Percentiles rank a stretch among this genome's conserved stretches.
Conservation (phyloP, 2,888 invertebrate genomes). For the Atrina japonica region DNA sequence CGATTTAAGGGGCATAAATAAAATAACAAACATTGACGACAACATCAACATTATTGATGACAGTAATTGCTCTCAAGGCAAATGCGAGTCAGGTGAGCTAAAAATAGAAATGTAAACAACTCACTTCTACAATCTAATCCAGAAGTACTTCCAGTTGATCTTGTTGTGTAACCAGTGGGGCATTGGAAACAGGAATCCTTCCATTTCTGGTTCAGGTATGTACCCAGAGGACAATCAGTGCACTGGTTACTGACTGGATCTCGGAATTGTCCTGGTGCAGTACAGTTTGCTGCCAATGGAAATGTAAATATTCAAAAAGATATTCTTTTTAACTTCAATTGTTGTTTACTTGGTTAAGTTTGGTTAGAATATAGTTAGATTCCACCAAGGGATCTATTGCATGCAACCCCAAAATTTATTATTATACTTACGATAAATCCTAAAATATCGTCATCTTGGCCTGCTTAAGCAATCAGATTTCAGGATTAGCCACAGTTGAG, state of each 20-base stretch:
- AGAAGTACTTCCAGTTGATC: conserved; percentile 41
- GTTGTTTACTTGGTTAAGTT: neutral
- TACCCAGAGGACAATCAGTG: conserved; percentile 85
- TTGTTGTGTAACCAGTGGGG: conserved; percentile 54
- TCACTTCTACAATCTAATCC: conserved; percentile 27
- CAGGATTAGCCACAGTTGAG: no score
- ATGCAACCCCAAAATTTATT: neutral
- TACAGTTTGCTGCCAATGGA: conserved; percentile 83
- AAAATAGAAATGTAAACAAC: no score
- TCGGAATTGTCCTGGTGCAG: conserved; percentile 92
- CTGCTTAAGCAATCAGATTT: no score
- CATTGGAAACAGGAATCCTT: conserved; percentile 89
- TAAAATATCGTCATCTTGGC: no score
- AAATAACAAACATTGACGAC: no score
- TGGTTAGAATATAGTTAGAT: no score
- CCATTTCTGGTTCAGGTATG: conserved; percentile 74
- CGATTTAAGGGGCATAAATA: no score
- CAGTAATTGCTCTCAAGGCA: no score
- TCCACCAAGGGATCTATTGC: neutral
- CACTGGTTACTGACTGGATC: conserved; percentile 88
- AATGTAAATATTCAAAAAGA: conserved; percentile 1
- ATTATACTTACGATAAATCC: no score
- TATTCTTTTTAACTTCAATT: neutral
- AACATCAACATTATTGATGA: no score
- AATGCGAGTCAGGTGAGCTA: no score